Percentiles rank a stretch among this genome's conserved stretches.
Evolutionary conservation across 35 echinoderm and acorn worm species (phyloP).

Genomic region (Apostichopus parvimensis): DNA sequence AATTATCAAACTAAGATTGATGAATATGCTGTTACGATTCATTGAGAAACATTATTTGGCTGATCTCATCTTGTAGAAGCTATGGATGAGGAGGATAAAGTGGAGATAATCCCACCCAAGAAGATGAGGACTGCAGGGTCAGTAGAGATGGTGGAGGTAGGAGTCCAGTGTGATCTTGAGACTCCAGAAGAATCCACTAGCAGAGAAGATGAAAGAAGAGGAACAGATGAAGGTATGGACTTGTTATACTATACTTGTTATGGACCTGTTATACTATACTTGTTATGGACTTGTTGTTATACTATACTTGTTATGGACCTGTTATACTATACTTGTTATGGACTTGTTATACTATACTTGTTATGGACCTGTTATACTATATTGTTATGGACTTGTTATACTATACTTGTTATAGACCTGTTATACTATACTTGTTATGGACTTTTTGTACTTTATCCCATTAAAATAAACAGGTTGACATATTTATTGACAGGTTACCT

Average conservation of each 20-base stretch:
- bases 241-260: not conserved
- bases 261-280: not conserved
- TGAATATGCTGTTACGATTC: too few species aligned
- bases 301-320: too few species aligned
- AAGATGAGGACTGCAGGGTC: not conserved
- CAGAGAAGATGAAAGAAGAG: conserved; percentile 73
- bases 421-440: too few species aligned
- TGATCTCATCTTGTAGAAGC: not conserved
- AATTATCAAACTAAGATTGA: too few species aligned
- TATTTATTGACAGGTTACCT: too few species aligned
- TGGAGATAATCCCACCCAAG: not conserved
- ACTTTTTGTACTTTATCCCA: too few species aligned
- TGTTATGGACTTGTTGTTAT: too few species aligned
- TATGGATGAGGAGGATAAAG: conserved; percentile 61
- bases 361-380: too few species aligned
- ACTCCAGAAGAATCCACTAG: conserved; percentile 33
- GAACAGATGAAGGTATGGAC: conserved; percentile 69
- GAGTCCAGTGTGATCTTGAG: conserved; percentile 68
- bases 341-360: not conserved
- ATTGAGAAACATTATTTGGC: too few species aligned
- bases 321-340: not conserved
- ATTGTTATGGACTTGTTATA: too few species aligned
- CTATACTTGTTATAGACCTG: too few species aligned
- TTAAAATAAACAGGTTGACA: not conserved
- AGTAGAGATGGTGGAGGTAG: conserved; percentile 45